These are phyloP conservation scores for Acromyrmex echinatior DNA, from an alignment of 1,140 invertebrate genomes.

Conservation along the genomic window DNA sequence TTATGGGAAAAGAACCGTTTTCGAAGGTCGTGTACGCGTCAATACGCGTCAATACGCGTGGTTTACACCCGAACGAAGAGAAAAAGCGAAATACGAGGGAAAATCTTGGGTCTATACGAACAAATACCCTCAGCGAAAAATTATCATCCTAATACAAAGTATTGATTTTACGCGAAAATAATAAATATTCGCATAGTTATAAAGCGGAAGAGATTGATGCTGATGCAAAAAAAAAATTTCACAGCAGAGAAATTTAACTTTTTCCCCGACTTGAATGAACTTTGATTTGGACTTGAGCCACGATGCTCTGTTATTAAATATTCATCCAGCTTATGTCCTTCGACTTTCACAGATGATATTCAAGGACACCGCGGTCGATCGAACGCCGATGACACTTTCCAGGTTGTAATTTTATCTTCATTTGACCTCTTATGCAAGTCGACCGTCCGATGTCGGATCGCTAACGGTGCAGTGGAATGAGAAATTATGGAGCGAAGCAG, in stretches of 20 bases:
- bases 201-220: not conserved
- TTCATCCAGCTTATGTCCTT: conserved; percentile 64
- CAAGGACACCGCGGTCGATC: conserved; percentile 73
- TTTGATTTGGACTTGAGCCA: conserved; percentile 39
- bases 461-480: conserved; percentile 73
- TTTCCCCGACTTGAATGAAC: conserved; percentile 41
- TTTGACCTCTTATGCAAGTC: conserved; percentile 75
- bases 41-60: conserved; percentile 27
- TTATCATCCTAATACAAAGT: not conserved
- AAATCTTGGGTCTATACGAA: conserved; percentile 1
- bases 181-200: not conserved
- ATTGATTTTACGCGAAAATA: not conserved
- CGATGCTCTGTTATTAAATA: conserved; percentile 30
- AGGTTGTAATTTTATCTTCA: conserved; percentile 77
- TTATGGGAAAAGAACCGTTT: conserved; percentile 19
- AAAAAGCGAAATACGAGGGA: conserved; percentile 34
- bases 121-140: not conserved
- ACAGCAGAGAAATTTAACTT: not conserved
- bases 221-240: not conserved
- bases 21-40: conserved; percentile 46
- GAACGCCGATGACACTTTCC: conserved; percentile 76
- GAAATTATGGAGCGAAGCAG: conserved; percentile 72
- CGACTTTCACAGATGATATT: conserved; percentile 72
- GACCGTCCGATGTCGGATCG: conserved; percentile 69
- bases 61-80: conserved; percentile 35